phyloP scores from a whole-genome alignment of 2,888 invertebrate species.

The Agrotis exclamationis region DNA sequence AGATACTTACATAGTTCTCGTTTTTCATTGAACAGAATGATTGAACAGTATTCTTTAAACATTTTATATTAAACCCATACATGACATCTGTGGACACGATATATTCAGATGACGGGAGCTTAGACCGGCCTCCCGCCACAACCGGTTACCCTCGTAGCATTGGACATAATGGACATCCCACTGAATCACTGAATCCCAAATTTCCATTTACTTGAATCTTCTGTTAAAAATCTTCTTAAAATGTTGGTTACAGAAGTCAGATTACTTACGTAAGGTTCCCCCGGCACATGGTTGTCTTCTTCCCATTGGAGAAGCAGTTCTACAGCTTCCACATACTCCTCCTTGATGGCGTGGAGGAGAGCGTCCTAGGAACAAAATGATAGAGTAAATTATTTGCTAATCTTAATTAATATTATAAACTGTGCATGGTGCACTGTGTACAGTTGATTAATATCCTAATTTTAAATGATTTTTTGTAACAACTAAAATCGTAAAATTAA shows the following conservation, averaged over 20 bases:
- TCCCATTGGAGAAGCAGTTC: constrained; percentile 98
- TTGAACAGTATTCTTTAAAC: constrained; percentile 77
- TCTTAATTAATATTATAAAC: too few relatives aligned
- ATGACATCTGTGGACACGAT: constrained; percentile 75
- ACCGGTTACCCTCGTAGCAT: constrained; percentile 81
- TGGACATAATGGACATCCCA: too few relatives aligned
- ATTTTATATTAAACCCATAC: constrained; percentile 76
- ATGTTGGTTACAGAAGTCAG: background rate
- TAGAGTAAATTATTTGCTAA: too few relatives aligned
- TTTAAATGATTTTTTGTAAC: too few relatives aligned
- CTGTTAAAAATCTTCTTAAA: too few relatives aligned
- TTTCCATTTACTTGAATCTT: too few relatives aligned
- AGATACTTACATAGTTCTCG: too few relatives aligned
- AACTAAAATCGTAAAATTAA: too few relatives aligned
- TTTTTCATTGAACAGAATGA: constrained; percentile 78
- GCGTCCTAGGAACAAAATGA: constrained; percentile 92
- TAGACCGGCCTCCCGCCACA: constrained; percentile 73
- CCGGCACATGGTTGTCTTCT: constrained; percentile 94
- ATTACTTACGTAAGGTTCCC: constrained; percentile 94
- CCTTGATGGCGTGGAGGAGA: constrained; percentile 98
- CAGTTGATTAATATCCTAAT: too few relatives aligned
- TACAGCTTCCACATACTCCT: constrained; percentile 99
- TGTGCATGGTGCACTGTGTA: too few relatives aligned
- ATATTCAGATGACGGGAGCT: constrained; percentile 76
- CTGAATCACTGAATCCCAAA: too few relatives aligned